Base-by-base conservation (phyloP, 2,888 invertebrate genomes). In the Linnaemya vulpina region DNA sequence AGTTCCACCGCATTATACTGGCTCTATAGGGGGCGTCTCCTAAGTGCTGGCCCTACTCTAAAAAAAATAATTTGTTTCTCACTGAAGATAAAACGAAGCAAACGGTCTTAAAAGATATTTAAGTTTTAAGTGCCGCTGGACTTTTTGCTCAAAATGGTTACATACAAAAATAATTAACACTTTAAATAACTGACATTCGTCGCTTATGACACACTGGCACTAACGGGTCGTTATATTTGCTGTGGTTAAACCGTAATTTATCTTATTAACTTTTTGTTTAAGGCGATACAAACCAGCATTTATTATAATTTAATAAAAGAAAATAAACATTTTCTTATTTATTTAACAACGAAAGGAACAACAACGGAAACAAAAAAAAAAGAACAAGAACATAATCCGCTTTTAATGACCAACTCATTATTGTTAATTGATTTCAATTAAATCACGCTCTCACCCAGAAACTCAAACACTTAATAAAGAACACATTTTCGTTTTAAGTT, bases 401-500 rank as follows among this genome's bases (percentile, higher is more conserved):
- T 86, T 89, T 90, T 92, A 92, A 91, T 92, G 90, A 71, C 90
- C 90, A 89, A 88, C 91, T 90, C 91, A 91, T 91, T 91, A 91
- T 88, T 89, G 91, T 91, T 92, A 91, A 91, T 91, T 91, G 91
- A 91, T 92, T 91, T 91, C 91, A 91, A 91, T 91, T 91, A 91
- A 92, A 91, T 91, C 91, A 90, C 91, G 89, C 89, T 82, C 80
- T 51, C 60, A 78, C 84, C 82, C 77, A 58, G 78, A 51, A 77
- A 71, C 80, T 49, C 53, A 40, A 82, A 63, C 81, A 86, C 79
- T 80, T 83, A 83, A 83, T 83, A 79, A 86, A 74, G 58, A 83
- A 63, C 71, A 71, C 60, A 76, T 82, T 82, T 71, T 76, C 43
- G 7, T 46, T 70, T 71, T 22, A 74, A 49, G 58, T 58, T 83